A percentile compares a stretch with the other conserved stretches of the same genome.
These are phyloP conservation scores for Hedya salicella DNA, from an alignment of 2,888 invertebrate genomes.

Conservation along the genomic window DNA sequence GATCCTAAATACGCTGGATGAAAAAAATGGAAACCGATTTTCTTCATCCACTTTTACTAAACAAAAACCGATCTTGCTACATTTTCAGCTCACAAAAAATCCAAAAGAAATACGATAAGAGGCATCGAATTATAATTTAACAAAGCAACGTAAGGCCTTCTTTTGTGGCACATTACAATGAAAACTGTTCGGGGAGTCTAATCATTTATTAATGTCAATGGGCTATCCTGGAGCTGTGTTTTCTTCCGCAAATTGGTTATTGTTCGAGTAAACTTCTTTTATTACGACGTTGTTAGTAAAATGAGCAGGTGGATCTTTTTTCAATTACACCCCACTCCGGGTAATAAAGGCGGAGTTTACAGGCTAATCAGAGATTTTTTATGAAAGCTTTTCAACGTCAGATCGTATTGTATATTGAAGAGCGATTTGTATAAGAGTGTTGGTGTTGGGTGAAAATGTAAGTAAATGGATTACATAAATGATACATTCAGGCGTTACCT, in stretches of 20 bases:
- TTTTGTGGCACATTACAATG: constrained; percentile 82
- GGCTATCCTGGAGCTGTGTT: constrained; percentile 72
- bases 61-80: constrained; percentile 33
- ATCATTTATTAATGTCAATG: constrained; percentile 85
- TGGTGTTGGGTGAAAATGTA: neutral
- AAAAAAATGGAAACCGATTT: neutral
- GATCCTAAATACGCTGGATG: too few relatives aligned
- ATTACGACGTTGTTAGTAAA: constrained; percentile 81
- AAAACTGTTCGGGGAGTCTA: constrained; percentile 69
- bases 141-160: constrained; percentile 77
- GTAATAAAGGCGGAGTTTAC: constrained; percentile 72
- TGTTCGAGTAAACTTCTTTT: constrained; percentile 81
- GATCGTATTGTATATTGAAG: constrained; percentile 27
- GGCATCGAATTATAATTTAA: constrained; percentile 84
- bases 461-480: neutral
- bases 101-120: constrained; percentile 73
- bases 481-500: too few relatives aligned
- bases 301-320: constrained; percentile 70
- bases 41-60: constrained; percentile 12
- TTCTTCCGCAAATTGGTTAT: constrained; percentile 81
- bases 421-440: neutral
- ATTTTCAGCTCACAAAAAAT: constrained; percentile 28
- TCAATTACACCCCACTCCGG: constrained; percentile 66
- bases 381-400: constrained; percentile 55
- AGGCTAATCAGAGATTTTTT: constrained; percentile 68